Evolutionary conservation across 2,113 vertebrate genomes (phyloP).

Genomic region (Pao palembangensis): DNA sequence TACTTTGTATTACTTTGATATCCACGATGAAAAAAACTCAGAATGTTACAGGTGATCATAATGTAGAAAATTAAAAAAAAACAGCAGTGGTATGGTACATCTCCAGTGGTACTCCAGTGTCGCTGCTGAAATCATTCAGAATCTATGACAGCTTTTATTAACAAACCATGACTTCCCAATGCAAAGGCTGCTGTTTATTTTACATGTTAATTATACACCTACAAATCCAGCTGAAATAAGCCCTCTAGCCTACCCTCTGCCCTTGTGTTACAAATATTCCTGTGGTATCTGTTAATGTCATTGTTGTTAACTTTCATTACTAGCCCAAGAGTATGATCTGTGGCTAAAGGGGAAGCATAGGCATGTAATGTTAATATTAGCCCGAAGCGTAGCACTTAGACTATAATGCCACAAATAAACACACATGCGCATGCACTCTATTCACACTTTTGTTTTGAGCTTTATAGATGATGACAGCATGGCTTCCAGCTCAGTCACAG

Average conservation of each 20-base stretch:
- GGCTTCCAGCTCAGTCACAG: conserved; percentile 66
- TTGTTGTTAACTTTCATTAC: conserved; percentile 74
- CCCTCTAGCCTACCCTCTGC: conserved; percentile 49
- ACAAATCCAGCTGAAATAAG: conserved; percentile 51
- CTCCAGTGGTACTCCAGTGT: too few species aligned
- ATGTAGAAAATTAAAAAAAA: neutral
- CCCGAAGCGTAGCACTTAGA: conserved; percentile 62
- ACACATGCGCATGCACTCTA: conserved; percentile 43
- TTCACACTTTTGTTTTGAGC: conserved; percentile 73
- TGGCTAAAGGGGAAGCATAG: conserved; percentile 67
- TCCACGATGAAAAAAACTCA: too few species aligned
- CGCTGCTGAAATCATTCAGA: neutral
- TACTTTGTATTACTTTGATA: too few species aligned
- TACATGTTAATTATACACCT: conserved; percentile 53
- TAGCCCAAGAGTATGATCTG: conserved; percentile 71
- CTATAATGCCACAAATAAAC: conserved; percentile 57
- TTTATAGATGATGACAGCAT: conserved; percentile 70
- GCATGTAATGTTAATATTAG: conserved; percentile 76
- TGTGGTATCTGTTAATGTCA: conserved; percentile 73
- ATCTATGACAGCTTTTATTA: conserved; percentile 17
- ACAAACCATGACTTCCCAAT: conserved; percentile 12
- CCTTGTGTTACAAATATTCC: conserved; percentile 63
- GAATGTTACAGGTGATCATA: neutral
- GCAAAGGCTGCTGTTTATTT: conserved; percentile 38
- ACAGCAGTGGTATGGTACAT: neutral